A percentile compares a stretch with the other conserved stretches of the same genome.
phyloP scores from a whole-genome alignment of 2,113 vertebrate genomes.

The Symphodus melops region DNA sequence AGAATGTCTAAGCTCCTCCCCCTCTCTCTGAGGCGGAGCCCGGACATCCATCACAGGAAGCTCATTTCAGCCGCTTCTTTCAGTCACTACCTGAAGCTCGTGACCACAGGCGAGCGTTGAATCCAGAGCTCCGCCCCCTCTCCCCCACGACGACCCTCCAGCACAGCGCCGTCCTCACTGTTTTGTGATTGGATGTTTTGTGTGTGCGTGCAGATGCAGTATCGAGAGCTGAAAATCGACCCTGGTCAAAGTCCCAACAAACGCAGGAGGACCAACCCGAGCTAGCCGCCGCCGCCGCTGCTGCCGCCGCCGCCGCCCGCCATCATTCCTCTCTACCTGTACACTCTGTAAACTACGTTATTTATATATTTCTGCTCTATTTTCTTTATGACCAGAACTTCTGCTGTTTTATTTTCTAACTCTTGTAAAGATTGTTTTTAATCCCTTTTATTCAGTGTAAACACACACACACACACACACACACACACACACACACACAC shows the following conservation, averaged over 20 bases:
- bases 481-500: background rate
- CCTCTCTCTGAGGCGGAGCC: too few species aligned
- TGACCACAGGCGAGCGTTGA: too few species aligned
- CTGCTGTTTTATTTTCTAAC: slow-evolving; percentile 53
- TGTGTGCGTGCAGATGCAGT: slow-evolving; percentile 87
- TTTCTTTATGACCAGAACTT: slow-evolving; percentile 14
- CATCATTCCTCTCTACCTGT: slow-evolving; percentile 7
- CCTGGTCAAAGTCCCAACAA: slow-evolving; percentile 89
- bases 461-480: background rate
- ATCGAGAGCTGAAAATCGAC: slow-evolving; percentile 90
- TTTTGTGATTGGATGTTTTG: too few species aligned
- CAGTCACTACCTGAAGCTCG: too few species aligned
- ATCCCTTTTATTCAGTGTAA: slow-evolving; percentile 25
- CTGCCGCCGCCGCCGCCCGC: background rate
- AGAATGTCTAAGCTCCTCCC: too few species aligned
- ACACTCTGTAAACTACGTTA: slow-evolving; percentile 67
- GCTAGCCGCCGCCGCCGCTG: slow-evolving; percentile 70
- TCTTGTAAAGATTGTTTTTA: slow-evolving; percentile 38
- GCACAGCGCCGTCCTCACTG: too few species aligned
- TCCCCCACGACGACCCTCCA: too few species aligned
- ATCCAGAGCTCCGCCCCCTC: too few species aligned
- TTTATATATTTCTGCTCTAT: slow-evolving; percentile 51
- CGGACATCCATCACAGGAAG: too few species aligned
- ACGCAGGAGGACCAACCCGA: slow-evolving; percentile 86
- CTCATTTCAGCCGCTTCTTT: too few species aligned